phyloP scores from a whole-genome alignment of 1,140 invertebrate genomes.

The Asobara japonica region DNA sequence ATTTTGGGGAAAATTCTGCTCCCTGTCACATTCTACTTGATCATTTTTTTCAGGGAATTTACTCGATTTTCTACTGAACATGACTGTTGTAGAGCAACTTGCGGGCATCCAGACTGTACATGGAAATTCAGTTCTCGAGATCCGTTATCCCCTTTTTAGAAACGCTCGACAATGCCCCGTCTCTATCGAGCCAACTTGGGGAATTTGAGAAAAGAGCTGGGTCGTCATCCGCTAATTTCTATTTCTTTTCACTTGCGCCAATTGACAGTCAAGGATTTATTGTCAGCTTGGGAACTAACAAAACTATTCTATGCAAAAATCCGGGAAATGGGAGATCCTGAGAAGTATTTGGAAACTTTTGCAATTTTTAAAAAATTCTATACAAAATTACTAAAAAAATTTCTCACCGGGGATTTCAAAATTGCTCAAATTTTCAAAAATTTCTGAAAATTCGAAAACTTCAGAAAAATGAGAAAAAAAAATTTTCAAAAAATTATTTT shows the following conservation, averaged over 20 bases:
- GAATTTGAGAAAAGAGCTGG: not conserved
- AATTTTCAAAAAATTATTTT: no score
- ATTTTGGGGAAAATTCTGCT: not conserved
- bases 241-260: not conserved
- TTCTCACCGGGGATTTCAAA: no score
- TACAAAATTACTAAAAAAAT: no score
- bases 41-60: conserved; percentile 48
- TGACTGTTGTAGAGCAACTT: conserved; percentile 43
- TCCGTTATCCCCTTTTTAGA: conserved; percentile 50
- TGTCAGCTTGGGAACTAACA: no score
- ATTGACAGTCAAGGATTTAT: not conserved
- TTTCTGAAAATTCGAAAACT: not conserved
- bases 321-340: no score
- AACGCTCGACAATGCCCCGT: conserved; percentile 22
- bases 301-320: no score
- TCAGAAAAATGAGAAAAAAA: no score
- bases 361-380: no score
- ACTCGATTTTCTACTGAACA: conserved; percentile 49
- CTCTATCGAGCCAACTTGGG: not conserved
- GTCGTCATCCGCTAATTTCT: not conserved
- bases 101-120: conserved; percentile 15
- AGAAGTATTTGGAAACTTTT: no score
- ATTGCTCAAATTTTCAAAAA: not conserved
- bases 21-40: not conserved
- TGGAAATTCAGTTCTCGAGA: conserved; percentile 27